Evolutionary conservation across 2,888 invertebrate genomes (phyloP).

Genomic region (Andrena fulva): DNA sequence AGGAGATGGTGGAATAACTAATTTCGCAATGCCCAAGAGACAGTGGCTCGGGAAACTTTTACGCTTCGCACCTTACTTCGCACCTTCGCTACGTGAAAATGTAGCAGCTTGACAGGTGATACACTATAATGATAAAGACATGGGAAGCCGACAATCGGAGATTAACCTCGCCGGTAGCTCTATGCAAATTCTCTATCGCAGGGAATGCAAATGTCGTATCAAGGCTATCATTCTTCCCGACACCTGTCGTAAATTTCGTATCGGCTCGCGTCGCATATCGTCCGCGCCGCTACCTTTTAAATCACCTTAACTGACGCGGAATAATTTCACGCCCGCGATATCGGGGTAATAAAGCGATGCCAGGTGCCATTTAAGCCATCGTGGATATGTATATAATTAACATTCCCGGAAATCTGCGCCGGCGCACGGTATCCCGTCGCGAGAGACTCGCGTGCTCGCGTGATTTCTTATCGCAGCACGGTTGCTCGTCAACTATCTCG

Average conservation of each 20-base stretch:
- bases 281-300: constrained; percentile 60
- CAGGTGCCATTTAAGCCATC: background rate
- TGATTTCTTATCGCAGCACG: constrained; percentile 2
- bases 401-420: constrained; percentile 24
- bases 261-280: constrained; percentile 62
- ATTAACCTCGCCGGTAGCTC: constrained; percentile 29
- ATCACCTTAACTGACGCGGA: constrained; percentile 76
- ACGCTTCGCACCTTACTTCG: background rate
- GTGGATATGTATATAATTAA: constrained; percentile 39
- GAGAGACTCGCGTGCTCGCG: background rate
- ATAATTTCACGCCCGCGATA: constrained; percentile 48
- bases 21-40: background rate
- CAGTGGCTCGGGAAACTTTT: background rate
- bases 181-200: constrained; percentile 58
- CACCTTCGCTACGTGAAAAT: background rate
- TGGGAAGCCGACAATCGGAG: constrained; percentile 34
- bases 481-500: background rate
- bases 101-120: background rate
- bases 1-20: constrained; percentile 3
- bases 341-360: constrained; percentile 40
- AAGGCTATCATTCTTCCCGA: constrained; percentile 54
- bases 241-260: constrained; percentile 61
- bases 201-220: constrained; percentile 56
- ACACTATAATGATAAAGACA: constrained; percentile 2
- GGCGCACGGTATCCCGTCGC: background rate